Evolutionary conservation across 2,797 vertebrate genomes (phyloP).

Genomic region (Enteromius paludinosus): DNA sequence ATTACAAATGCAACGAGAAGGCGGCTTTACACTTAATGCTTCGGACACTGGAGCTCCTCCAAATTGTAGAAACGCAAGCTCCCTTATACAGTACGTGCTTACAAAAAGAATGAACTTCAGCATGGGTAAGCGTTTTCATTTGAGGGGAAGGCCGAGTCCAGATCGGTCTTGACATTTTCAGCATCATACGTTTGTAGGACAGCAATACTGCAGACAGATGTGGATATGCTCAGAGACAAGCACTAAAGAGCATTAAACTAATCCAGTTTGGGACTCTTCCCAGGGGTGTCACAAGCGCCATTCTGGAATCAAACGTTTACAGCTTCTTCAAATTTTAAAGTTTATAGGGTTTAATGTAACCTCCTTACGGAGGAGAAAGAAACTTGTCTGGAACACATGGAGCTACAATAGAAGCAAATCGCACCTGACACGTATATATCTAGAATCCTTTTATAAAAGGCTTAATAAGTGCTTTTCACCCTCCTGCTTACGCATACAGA

Average conservation of each 20-base stretch:
- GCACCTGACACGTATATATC: constrained; percentile 74
- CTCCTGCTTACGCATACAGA: constrained; percentile 60
- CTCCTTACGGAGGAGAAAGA: constrained; percentile 65
- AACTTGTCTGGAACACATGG: constrained; percentile 70
- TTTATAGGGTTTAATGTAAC: constrained; percentile 79
- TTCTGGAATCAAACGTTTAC: constrained; percentile 65
- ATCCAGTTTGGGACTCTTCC: constrained; percentile 77
- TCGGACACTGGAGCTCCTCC: constrained; percentile 72
- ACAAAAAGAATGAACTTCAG: constrained; percentile 75
- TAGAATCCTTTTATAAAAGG: constrained; percentile 76
- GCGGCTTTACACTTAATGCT: constrained; percentile 77
- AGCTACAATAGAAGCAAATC: constrained; percentile 68
- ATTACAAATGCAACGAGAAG: constrained; percentile 78
- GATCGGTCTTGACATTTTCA: constrained; percentile 79
- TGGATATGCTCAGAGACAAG: constrained; percentile 75
- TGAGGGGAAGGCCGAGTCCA: constrained; percentile 69
- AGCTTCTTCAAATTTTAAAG: constrained; percentile 69
- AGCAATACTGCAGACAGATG: constrained; percentile 74
- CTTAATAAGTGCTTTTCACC: constrained; percentile 74
- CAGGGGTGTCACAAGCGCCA: constrained; percentile 71
- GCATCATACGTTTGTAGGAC: constrained; percentile 65
- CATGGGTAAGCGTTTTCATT: constrained; percentile 78
- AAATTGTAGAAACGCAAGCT: constrained; percentile 72
- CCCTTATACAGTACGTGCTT: constrained; percentile 72
- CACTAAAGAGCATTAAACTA: constrained; percentile 84